Conservation (phyloP, 2,797 vertebrate genomes). For the Psittacula derbiana region DNA sequence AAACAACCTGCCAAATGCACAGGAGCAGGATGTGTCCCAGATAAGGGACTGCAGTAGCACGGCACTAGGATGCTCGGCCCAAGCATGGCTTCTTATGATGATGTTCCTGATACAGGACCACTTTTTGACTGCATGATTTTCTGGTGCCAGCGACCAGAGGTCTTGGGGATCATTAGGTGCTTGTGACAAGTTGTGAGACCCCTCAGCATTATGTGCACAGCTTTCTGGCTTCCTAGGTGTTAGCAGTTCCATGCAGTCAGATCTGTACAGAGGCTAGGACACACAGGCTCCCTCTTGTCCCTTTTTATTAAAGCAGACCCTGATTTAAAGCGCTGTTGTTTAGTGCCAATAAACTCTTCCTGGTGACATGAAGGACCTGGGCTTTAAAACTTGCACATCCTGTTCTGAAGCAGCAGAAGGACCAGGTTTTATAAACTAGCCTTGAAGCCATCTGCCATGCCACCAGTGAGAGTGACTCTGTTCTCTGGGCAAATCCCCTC, state of each 20-base stretch:
- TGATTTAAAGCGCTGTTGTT: background rate
- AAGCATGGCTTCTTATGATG: background rate
- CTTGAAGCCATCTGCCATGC: fast-evolving
- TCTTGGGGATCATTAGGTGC: fast-evolving
- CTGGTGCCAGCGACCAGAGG: background rate
- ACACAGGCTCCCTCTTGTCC: fast-evolving
- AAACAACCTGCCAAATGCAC: background rate
- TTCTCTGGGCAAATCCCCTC: background rate
- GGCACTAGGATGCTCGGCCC: background rate
- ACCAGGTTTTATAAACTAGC: fast-evolving
- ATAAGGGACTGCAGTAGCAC: background rate
- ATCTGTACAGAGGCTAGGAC: background rate
- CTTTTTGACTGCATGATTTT: background rate
- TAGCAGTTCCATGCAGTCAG: background rate
- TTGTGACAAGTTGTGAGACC: background rate
- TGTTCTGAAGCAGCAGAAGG: background rate
- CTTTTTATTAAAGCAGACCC: background rate
- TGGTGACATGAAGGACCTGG: background rate
- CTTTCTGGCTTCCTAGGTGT: background rate
- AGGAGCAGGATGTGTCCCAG: background rate
- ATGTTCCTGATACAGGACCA: background rate
- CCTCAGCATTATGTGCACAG: fast-evolving
- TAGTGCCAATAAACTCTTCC: background rate
- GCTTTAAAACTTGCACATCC: background rate
- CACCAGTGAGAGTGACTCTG: fast-evolving